These are phyloP conservation scores for Hypomecis atomaria DNA, from an alignment of 2,888 invertebrate species.

Conservation along the genomic window DNA sequence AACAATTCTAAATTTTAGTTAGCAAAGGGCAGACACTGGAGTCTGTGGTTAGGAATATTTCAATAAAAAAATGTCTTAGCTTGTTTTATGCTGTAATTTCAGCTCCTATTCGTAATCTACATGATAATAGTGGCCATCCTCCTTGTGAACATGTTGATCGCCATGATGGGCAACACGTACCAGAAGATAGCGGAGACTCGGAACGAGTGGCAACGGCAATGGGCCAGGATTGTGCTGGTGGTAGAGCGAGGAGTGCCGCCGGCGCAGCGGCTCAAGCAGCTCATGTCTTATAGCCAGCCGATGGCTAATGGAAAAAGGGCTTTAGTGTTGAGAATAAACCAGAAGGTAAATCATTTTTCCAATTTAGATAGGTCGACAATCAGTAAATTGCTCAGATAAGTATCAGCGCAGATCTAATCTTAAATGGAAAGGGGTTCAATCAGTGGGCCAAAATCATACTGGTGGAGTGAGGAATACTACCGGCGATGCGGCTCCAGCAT, in stretches of 20 bases:
- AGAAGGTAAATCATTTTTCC: conserved; percentile 85
- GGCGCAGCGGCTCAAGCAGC: conserved; percentile 91
- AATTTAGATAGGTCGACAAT: no score
- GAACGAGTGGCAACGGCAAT: conserved; percentile 99
- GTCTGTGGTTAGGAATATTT: no score
- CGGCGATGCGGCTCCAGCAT: no score
- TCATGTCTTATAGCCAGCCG: conserved; percentile 96
- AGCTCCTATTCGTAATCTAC: conserved; percentile 97
- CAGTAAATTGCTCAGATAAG: no score
- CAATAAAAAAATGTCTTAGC: no score
- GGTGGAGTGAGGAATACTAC: no score
- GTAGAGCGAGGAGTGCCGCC: conserved; percentile 98
- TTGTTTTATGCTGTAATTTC: conserved; percentile 46
- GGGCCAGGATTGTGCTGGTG: conserved; percentile 98
- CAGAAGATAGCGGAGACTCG: conserved; percentile 98
- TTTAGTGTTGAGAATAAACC: conserved; percentile 93
- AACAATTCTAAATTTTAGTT: no score
- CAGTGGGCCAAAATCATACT: no score
- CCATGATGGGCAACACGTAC: conserved; percentile 99
- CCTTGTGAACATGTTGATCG: conserved; percentile 98
- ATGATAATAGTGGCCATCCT: conserved; percentile 98
- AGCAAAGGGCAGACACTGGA: no score
- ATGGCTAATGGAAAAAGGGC: conserved; percentile 95
- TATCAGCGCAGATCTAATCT: no score
- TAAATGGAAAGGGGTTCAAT: no score